Evolutionary conservation across 2,888 invertebrate species (phyloP).

Genomic region (Orthosia gothica): DNA sequence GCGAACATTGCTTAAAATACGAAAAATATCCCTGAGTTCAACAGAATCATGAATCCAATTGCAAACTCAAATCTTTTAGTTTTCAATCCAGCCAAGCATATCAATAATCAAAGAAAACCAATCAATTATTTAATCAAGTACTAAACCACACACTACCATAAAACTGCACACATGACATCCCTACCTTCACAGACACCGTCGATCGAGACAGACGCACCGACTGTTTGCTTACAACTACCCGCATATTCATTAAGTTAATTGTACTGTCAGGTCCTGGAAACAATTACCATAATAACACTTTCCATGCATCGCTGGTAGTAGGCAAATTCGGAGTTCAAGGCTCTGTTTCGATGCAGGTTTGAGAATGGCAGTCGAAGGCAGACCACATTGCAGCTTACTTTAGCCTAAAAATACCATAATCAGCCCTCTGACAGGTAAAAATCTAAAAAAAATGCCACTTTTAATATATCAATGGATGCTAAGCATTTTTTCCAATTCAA

Average conservation of each 20-base stretch:
- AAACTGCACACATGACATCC: not conserved
- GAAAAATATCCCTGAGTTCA: too few relatives aligned
- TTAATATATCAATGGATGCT: too few relatives aligned
- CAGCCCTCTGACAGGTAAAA: too few relatives aligned
- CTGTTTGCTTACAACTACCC: slow-evolving; percentile 66
- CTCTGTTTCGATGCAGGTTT: slow-evolving; percentile 16
- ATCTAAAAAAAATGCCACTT: too few relatives aligned
- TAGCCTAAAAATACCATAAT: too few relatives aligned
- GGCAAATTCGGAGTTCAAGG: slow-evolving; percentile 15
- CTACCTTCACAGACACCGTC: not conserved
- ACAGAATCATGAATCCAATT: not conserved
- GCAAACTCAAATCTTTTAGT: not conserved
- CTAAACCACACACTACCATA: not conserved
- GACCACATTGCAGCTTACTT: too few relatives aligned
- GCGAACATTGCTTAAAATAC: too few relatives aligned
- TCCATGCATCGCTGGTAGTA: slow-evolving; percentile 42
- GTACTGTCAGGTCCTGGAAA: slow-evolving; percentile 75
- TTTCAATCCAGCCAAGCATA: not conserved
- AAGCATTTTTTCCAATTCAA: too few relatives aligned
- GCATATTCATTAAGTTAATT: slow-evolving; percentile 85
- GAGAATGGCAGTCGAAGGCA: not conserved
- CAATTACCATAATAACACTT: slow-evolving; percentile 73
- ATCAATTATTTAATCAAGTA: not conserved
- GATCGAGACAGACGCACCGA: slow-evolving; percentile 36
- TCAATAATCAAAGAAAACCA: not conserved